Base-by-base conservation (phyloP, 2,888 invertebrate genomes). In the Tachina lurida region DNA sequence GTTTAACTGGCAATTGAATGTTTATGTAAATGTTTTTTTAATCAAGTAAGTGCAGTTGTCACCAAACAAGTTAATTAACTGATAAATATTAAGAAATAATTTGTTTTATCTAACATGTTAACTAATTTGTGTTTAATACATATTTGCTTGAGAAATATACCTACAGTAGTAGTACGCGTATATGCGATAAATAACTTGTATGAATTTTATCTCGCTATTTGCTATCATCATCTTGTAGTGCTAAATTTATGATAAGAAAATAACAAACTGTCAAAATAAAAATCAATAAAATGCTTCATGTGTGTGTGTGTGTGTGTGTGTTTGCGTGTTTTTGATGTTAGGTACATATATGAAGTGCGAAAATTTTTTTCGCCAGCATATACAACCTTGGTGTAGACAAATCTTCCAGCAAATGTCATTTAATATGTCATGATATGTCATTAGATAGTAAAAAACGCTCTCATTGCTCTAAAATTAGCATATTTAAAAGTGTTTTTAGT, bases 311-410 rank as follows among this genome's bases (percentile, higher is more conserved):
- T 80, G 52, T 17, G 10, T 49, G 22, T 10, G 47, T 62, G 13
- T 49, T 7, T 22, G 22, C 3, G 22, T 22, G 31, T 31, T 7
- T 31, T 39, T 39, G 22, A 52, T 54, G 47, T 22, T 10, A n/a
- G n/a, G n/a, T n/a, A n/a, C n/a, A n/a, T n/a, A 60, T n/a, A 17
- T 52, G 41, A 52, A 67, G 10, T 62, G 52, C 31, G 43, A 67
- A 68, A 67, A 75, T 82, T 76, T 47, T 76, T 56, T 71, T 58
- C 22, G n/a, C 67, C 13, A 70, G 41, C 19, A 82, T 73, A 62
- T 79, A 65, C 63, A 75, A 78, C 78, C 75, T 86, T 86, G 84
- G 43, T 49, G 19, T 67, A 54, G n/a, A 54, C 47, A 49, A 65
- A 65, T 43, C 41, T 39, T 19, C 22, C 49, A 19, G 13, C 13